Base-by-base conservation (phyloP, 2,888 invertebrate species). In the Conchocele bisecta region DNA sequence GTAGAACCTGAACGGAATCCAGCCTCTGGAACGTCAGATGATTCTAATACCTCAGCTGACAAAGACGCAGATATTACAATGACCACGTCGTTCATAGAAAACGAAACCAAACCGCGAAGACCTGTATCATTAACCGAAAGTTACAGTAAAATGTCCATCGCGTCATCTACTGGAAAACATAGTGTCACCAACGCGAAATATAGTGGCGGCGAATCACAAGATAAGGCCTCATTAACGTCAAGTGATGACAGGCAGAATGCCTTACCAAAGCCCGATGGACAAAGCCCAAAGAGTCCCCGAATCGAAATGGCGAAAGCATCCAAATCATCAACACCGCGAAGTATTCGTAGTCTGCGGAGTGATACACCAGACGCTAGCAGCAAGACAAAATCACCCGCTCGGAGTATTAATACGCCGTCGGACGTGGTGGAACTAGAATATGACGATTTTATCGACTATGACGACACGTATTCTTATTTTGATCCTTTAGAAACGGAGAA, bases 381-480 rank as follows among this genome's bases (percentile, higher is more conserved):
- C 46, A 79, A 82, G 50, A 84, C 85, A 3, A 67, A 83, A 33
- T 88, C 88, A 1, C 88, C 88, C 0, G 74, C 87, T 1, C 80
- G 86, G n/a, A 86, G 86, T 70, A 79, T 83, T 37, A 71, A 80
- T 22, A 85, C 86, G 4, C 86, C 87, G 0, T 86, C 86, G 22
- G 85, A 85, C 24, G 74, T 80, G 1, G 68, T 77, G 17, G 88
- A 88, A 63, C 76, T 88, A 58, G 88, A 88, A 59, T 88, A 88
- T 66, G 88, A 88, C 57, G 88, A 88, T 46, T 88, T 86, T 67
- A 82, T 88, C 5, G 86, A 86, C 54, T 80, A 80, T 67, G 88
- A 88, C 65, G 88, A 88, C 65, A 86, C 88, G 4, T 73, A 86
- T 44, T 88, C 88, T 0, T 88, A 88, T 67, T 88, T 88, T 71